Evolutionary conservation across 92 coral and sea anemone species (phyloP).

Genomic region (Parazoanthus darwini): DNA sequence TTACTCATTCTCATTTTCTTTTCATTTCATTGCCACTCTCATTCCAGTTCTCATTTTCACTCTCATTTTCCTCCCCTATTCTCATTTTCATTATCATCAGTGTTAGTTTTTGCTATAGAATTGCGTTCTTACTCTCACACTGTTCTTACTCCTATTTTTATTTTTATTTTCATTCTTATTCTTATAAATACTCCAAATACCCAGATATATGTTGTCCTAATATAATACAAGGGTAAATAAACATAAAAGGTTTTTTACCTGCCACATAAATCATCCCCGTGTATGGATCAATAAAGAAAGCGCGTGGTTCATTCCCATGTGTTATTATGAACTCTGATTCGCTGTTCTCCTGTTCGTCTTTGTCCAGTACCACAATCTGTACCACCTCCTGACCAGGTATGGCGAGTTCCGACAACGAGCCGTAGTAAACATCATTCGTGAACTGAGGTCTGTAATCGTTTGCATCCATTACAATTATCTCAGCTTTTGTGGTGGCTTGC

Average conservation of each 20-base stretch:
- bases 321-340: slow-evolving; percentile 65
- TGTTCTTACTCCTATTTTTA: too few relatives aligned
- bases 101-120: too few relatives aligned
- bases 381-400: slow-evolving; percentile 66
- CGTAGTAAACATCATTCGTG: slow-evolving; percentile 45
- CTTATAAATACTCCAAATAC: too few relatives aligned
- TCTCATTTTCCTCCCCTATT: too few relatives aligned
- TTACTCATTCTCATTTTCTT: too few relatives aligned
- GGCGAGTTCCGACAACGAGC: slow-evolving; percentile 78
- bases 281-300: slow-evolving; percentile 71
- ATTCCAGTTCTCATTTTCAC: too few relatives aligned
- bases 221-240: too few relatives aligned
- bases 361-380: slow-evolving; percentile 65
- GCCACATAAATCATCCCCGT: slow-evolving; percentile 72
- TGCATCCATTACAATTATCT: slow-evolving; percentile 62
- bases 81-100: too few relatives aligned
- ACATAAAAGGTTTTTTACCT: slow-evolving; percentile 23
- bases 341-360: slow-evolving; percentile 59
- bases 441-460: slow-evolving; percentile 85
- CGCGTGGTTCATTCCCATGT: slow-evolving; percentile 86
- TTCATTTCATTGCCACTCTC: too few relatives aligned
- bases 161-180: too few relatives aligned
- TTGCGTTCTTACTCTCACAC: too few relatives aligned
- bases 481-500: slow-evolving; percentile 58
- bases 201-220: too few relatives aligned